Percentiles rank a stretch among this genome's conserved stretches.
Evolutionary conservation across 2,113 vertebrate species (phyloP).

Genomic region (Xyrauchen texanus): DNA sequence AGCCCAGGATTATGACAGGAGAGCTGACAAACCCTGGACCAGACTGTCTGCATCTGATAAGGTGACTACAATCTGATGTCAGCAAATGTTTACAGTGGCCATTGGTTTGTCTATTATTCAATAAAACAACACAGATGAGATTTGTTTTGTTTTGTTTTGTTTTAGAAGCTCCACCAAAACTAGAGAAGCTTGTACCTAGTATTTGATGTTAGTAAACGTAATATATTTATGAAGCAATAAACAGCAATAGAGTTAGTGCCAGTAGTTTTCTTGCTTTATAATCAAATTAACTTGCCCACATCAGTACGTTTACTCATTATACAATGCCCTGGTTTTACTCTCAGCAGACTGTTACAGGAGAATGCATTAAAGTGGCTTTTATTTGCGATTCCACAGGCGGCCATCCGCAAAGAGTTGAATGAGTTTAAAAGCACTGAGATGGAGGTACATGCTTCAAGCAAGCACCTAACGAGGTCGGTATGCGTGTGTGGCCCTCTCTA

Average conservation of each 20-base stretch:
- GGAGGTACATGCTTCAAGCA: slow-evolving; percentile 98
- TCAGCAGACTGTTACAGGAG: not conserved
- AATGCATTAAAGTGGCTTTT: slow-evolving; percentile 38
- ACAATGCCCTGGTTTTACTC: not conserved
- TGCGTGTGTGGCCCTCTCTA: slow-evolving; percentile 57
- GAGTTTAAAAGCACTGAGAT: slow-evolving; percentile 99
- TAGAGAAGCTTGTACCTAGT: too few species aligned
- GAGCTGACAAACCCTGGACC: slow-evolving; percentile 98
- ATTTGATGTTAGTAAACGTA: not conserved
- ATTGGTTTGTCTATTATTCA: not conserved
- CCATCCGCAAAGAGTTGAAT: slow-evolving; percentile 97
- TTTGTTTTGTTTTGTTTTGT: too few species aligned
- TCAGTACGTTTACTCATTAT: not conserved
- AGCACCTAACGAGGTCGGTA: slow-evolving; percentile 95
- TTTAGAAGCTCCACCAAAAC: too few species aligned
- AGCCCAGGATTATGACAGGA: slow-evolving; percentile 97
- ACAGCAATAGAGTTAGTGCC: not conserved
- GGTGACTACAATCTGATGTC: slow-evolving; percentile 60
- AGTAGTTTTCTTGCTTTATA: not conserved
- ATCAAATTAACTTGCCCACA: not conserved
- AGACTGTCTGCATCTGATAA: slow-evolving; percentile 95
- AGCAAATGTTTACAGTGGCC: not conserved
- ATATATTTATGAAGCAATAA: not conserved
- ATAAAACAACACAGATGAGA: too few species aligned
- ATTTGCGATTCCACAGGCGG: slow-evolving; percentile 77